Evolutionary conservation across 2,888 invertebrate genomes (phyloP).

Genomic region (Cosmopolites sordidus): DNA sequence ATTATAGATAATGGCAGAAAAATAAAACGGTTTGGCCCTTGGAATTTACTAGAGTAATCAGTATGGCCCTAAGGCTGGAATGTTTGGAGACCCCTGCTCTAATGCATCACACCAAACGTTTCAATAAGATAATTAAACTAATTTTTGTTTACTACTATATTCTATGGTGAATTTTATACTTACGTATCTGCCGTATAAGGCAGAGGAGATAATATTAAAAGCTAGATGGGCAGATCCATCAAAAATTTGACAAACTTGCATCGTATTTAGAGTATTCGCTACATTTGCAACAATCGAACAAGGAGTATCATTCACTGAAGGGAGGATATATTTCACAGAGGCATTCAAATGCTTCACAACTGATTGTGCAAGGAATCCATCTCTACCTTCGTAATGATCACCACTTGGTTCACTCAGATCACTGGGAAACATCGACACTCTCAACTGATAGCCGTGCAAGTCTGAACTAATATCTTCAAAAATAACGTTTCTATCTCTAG

Average conservation of each 20-base stretch:
- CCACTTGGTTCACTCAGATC: neutral
- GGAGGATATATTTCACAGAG: conserved; percentile 4
- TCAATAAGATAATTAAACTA: too few species aligned
- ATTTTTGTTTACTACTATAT: too few species aligned
- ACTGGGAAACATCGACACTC: conserved; percentile 1
- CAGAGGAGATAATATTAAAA: conserved; percentile 3
- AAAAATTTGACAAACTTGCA: neutral
- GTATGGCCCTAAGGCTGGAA: too few species aligned
- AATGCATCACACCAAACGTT: too few species aligned
- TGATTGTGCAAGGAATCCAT: neutral
- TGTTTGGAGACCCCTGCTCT: too few species aligned
- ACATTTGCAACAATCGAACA: neutral
- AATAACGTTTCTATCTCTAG: neutral
- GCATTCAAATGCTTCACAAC: conserved; percentile 5
- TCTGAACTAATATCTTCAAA: conserved; percentile 1
- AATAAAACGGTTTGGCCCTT: too few species aligned
- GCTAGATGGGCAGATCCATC: conserved; percentile 1
- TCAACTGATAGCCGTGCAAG: conserved; percentile 4
- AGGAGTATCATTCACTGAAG: neutral
- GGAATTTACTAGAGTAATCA: too few species aligned
- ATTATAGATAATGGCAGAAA: too few species aligned
- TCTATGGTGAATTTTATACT: too few species aligned
- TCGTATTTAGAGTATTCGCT: neutral
- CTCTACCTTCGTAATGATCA: neutral
- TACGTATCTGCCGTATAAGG: too few species aligned